phyloP scores from a whole-genome alignment of 2,797 vertebrate species.

The Lepilemur ruficaudatus region DNA sequence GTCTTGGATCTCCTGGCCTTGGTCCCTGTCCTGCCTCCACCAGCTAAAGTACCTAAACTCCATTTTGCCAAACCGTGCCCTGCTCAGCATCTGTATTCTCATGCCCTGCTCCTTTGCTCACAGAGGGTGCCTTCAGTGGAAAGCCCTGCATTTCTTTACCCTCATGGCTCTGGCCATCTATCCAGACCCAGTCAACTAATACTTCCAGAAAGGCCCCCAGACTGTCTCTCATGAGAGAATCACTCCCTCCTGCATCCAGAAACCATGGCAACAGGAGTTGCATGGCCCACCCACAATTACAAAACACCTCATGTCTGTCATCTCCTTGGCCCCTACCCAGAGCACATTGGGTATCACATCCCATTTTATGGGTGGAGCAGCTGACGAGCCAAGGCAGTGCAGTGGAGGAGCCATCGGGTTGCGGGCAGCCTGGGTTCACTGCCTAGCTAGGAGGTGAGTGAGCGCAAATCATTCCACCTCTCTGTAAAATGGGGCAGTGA shows the following conservation, averaged over 20 bases:
- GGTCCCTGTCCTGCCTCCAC: background rate
- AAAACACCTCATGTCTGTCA: background rate
- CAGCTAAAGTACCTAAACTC: background rate
- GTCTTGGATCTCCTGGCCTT: background rate
- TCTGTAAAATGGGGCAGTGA: background rate
- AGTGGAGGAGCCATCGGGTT: accelerated
- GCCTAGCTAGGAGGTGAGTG: background rate
- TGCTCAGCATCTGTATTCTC: background rate
- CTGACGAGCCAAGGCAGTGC: background rate
- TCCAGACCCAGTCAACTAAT: background rate
- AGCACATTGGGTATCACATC: background rate
- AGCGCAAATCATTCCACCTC: background rate
- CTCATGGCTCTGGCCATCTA: background rate
- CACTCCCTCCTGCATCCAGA: background rate
- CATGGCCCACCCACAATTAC: background rate
- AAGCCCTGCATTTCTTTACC: background rate
- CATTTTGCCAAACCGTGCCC: background rate
- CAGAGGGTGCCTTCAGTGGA: background rate
- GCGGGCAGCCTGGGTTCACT: background rate
- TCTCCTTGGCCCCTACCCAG: background rate
- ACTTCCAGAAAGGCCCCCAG: background rate
- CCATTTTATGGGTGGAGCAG: conserved; percentile 1
- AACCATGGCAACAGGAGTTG: background rate
- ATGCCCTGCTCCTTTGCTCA: background rate
- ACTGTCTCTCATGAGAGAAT: background rate